Evolutionary conservation across 2,888 invertebrate species (phyloP), one percentile per base, ranked within the genome.

Genomic region (Yponomeuta cagnagella): DNA sequence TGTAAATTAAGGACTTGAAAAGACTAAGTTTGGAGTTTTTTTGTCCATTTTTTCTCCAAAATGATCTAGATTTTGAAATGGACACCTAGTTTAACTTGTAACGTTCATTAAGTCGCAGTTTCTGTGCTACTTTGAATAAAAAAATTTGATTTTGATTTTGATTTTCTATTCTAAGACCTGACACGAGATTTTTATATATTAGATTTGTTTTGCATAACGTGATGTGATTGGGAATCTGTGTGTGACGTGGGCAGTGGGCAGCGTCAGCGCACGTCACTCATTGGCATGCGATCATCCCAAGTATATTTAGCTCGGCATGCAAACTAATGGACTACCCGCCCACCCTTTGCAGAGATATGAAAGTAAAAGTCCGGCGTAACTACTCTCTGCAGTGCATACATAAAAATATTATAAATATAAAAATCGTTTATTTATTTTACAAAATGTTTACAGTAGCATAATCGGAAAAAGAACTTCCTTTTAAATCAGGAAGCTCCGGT

Each of bases 261-360:
- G 83, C 84, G 84, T 86, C 84, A 82, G 80, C 82, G 75, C 81
- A 81, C 90, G 89, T 90, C 90, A 90, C 80, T 15, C 2, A 12
- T 12, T 15, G 12, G 52, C 71, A 72, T 75, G 77, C 78, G 76
- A 76, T 82, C 86, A 84, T 89, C 89, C 88, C 83, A 76, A 74
- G 80, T 89, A 90, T 87, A 89, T 90, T 88, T 91, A 90, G 90
- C 52, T 58, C 52, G 52, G 15, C 52, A 58, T 15, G 52, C 52
- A 12, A 58, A 58, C 52, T 58, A 58, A 6, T 58, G 15, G 15
- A 12, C 52, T 15, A 58, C 52, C 52, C 52, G 15, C 52, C 52
- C 52, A 58, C 52, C 52, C 15, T 15, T 15, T 58, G 12, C 3
- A 15, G 52, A 15, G 15, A 58, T 15, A 8, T 2, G 15, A 58